These are phyloP conservation scores for Sinocyclocheilus anophthalmus DNA, from an alignment of 2,113 vertebrate genomes.

Conservation along the genomic window DNA sequence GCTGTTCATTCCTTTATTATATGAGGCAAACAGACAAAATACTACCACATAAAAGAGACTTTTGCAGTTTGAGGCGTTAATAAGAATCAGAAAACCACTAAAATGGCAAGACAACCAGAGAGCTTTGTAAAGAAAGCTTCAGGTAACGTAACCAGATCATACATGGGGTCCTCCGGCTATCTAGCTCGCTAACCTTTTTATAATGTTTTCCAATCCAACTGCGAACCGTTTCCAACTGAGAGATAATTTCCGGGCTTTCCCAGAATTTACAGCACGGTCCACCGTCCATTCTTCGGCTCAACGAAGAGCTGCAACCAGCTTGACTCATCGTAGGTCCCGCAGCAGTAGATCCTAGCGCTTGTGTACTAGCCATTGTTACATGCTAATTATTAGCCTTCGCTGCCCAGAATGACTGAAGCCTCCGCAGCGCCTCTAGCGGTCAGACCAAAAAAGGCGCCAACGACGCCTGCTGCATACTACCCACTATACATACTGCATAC, in stretches of 20 bases:
- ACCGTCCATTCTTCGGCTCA: conserved; percentile 83
- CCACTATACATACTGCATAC: not conserved
- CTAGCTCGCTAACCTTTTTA: conserved; percentile 83
- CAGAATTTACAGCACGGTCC: conserved; percentile 86
- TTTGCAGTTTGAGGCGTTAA: not conserved
- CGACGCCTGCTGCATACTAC: conserved; percentile 4
- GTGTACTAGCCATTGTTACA: conserved; percentile 68
- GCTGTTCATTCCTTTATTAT: not conserved
- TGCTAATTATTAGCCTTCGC: conserved; percentile 28
- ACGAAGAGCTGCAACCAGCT: conserved; percentile 46
- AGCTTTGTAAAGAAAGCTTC: not conserved
- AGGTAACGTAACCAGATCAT: not conserved
- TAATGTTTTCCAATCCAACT: conserved; percentile 92
- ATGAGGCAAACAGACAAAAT: not conserved
- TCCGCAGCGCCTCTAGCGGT: conserved; percentile 21
- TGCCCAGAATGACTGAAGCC: not conserved
- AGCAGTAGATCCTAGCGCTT: conserved; percentile 65
- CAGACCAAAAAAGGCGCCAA: conserved; percentile 7
- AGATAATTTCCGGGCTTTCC: conserved; percentile 86
- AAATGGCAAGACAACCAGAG: not conserved
- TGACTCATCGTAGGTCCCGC: conserved; percentile 66
- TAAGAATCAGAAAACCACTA: not conserved
- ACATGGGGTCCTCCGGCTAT: conserved; percentile 3
- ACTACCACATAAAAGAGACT: not conserved
- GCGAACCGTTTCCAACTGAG: conserved; percentile 86